Conservation (phyloP, 2,113 vertebrate species). For the Pomatorhinus ruficollis region DNA sequence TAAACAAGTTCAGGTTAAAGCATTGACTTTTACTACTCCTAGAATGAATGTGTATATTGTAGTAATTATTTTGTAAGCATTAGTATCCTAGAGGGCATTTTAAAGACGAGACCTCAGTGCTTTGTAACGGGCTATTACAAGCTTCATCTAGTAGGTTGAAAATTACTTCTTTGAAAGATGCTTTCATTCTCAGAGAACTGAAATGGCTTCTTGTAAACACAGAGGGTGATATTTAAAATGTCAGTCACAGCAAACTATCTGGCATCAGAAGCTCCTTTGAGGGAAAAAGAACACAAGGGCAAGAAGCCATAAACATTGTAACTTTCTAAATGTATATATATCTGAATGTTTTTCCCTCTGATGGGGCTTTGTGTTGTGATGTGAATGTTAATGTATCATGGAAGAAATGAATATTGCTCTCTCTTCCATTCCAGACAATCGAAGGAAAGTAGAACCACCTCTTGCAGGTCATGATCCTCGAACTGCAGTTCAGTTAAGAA, state of each 20-base stretch:
- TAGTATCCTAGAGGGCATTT: neutral
- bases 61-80: neutral
- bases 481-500: conserved; percentile 94
- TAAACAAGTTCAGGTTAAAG: neutral
- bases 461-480: conserved; percentile 93
- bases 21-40: neutral
- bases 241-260: neutral
- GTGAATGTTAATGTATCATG: neutral
- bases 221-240: neutral
- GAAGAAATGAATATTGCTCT: neutral
- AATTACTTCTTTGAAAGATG: neutral
- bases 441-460: conserved; percentile 87
- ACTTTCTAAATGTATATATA: neutral
- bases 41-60: neutral
- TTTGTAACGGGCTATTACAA: neutral
- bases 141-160: neutral
- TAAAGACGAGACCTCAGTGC: neutral
- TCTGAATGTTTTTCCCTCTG: neutral
- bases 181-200: neutral
- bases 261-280: neutral
- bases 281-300: neutral
- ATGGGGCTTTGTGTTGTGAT: neutral
- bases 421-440: conserved; percentile 78
- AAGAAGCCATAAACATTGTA: neutral
- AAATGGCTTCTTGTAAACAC: neutral